Percentiles rank a stretch among this genome's conserved stretches.
phyloP scores from a whole-genome alignment of 2,888 invertebrate species.

The Anthrax anthrax region DNA sequence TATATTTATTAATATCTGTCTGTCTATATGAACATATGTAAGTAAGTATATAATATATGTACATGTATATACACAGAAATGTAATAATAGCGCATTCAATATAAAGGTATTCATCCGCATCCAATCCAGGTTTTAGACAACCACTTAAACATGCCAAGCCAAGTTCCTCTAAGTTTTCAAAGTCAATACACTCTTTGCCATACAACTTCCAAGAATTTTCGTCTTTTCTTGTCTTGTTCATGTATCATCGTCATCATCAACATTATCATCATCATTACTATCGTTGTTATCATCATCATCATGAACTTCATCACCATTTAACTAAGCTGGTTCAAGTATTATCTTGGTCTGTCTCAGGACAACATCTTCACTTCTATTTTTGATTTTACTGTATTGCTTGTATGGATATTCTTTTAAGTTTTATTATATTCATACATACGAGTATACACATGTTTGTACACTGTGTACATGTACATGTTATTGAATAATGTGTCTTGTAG shows the following conservation, averaged over 20 bases:
- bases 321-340: neutral
- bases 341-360: neutral
- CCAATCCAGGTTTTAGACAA: neutral
- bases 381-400: too few relatives aligned
- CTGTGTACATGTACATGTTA: too few relatives aligned
- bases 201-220: conserved; percentile 17
- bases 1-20: too few relatives aligned
- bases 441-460: too few relatives aligned
- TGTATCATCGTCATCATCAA: conserved; percentile 11
- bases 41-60: too few relatives aligned
- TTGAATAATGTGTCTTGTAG: too few relatives aligned
- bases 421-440: too few relatives aligned
- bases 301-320: conserved; percentile 1
- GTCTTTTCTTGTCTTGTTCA: conserved; percentile 15
- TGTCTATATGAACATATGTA: too few relatives aligned
- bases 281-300: too few relatives aligned
- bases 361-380: neutral
- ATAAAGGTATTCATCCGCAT: neutral
- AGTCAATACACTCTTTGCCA: conserved; percentile 17
- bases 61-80: too few relatives aligned
- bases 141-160: neutral
- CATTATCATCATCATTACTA: too few relatives aligned
- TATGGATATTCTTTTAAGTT: too few relatives aligned
- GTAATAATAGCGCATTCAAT: neutral
- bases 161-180: conserved; percentile 15